phyloP scores from a whole-genome alignment of 1,140 invertebrate genomes.

The Drosophila oshimai region DNA sequence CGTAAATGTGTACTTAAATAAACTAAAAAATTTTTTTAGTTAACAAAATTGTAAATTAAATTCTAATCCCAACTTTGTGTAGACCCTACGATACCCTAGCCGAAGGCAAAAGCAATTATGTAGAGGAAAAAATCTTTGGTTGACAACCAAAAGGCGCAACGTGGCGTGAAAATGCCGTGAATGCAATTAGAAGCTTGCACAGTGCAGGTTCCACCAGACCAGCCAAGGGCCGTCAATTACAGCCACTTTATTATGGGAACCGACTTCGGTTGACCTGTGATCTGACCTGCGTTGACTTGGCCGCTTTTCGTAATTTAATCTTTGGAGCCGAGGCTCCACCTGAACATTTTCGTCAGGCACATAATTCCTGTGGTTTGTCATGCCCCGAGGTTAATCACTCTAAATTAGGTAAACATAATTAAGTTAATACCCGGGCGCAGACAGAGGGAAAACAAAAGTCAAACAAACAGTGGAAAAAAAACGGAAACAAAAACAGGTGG shows the following conservation, averaged over 20 bases:
- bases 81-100: background rate
- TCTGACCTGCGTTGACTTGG: constrained; percentile 26
- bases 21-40: background rate
- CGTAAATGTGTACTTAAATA: too few species aligned
- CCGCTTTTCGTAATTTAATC: constrained; percentile 28
- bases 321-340: constrained; percentile 16
- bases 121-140: constrained; percentile 29
- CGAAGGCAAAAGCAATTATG: constrained; percentile 2
- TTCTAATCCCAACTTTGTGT: background rate
- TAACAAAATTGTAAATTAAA: background rate
- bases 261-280: constrained; percentile 7
- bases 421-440: constrained; percentile 62
- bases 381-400: constrained; percentile 64
- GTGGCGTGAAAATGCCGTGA: constrained; percentile 55
- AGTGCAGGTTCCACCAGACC: background rate
- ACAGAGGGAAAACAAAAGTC: constrained; percentile 35
- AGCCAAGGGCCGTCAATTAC: constrained; percentile 17
- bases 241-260: constrained; percentile 31
- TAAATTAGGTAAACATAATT: constrained; percentile 81
- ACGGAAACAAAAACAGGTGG: constrained; percentile 36
- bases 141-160: constrained; percentile 62
- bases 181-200: constrained; percentile 57
- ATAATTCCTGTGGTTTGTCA: constrained; percentile 53
- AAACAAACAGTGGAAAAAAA: constrained; percentile 20
- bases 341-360: constrained; percentile 24